Evolutionary conservation across 2,888 invertebrate species (phyloP).

Genomic region (Tryphoninae sp.): DNA sequence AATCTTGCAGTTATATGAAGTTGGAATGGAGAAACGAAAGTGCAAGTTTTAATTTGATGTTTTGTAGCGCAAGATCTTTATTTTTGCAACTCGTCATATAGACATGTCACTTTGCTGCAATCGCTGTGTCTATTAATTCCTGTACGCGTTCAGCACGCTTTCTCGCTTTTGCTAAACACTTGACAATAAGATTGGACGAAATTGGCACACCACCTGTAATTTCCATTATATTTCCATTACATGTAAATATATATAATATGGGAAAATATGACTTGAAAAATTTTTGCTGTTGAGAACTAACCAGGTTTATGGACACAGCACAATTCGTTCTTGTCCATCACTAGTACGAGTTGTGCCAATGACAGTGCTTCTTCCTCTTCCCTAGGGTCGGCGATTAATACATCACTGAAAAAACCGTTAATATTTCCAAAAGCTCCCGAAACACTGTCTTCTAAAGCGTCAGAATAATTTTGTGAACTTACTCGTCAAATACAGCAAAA

Average conservation of each 20-base stretch:
- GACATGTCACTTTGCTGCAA: constrained; percentile 61
- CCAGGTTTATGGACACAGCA: constrained; percentile 90
- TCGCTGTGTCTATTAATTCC: constrained; percentile 80
- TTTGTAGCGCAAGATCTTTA: constrained; percentile 33
- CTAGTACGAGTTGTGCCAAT: constrained; percentile 87
- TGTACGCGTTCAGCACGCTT: constrained; percentile 83
- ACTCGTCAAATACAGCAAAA: constrained; percentile 89
- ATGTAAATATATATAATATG: background rate
- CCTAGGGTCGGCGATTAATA: constrained; percentile 89
- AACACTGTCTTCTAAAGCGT: too few relatives aligned
- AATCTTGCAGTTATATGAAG: too few relatives aligned
- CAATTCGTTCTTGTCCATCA: constrained; percentile 85
- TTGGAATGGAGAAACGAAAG: background rate
- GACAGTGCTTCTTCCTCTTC: constrained; percentile 91
- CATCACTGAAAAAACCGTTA: constrained; percentile 78
- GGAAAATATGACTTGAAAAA: too few relatives aligned
- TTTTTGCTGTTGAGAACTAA: constrained; percentile 51
- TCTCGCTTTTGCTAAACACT: constrained; percentile 85
- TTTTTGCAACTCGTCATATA: constrained; percentile 28
- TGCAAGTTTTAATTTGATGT: constrained; percentile 26
- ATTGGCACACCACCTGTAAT: constrained; percentile 84
- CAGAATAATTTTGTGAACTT: constrained; percentile 74
- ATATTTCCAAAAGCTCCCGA: too few relatives aligned
- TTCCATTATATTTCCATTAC: constrained; percentile 27
- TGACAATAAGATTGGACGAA: constrained; percentile 83